phyloP scores from a whole-genome alignment of 1,140 invertebrate genomes.

The Zaprionus ghesquierei region DNA sequence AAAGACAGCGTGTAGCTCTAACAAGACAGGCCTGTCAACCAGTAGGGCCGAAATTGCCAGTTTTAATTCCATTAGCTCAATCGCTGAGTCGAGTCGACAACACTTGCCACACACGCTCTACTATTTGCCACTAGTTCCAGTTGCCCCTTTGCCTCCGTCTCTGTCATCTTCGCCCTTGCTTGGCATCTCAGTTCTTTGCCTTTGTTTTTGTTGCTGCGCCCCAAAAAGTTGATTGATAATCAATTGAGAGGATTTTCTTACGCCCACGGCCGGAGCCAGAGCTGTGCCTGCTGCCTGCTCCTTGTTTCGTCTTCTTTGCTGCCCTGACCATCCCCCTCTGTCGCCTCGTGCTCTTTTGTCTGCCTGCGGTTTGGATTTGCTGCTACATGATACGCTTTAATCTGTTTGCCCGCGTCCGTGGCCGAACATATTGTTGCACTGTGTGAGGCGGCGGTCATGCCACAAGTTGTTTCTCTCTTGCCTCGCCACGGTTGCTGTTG shows the following conservation, averaged over 20 bases:
- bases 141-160: slow-evolving; percentile 5
- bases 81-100: slow-evolving; percentile 20
- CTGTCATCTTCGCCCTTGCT: too few relatives aligned
- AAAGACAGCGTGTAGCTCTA: slow-evolving; percentile 7
- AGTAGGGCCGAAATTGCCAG: slow-evolving; percentile 67
- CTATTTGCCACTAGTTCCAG: not conserved
- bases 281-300: not conserved
- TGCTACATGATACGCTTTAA: slow-evolving; percentile 79
- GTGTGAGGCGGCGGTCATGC: slow-evolving; percentile 43
- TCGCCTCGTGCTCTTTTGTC: slow-evolving; percentile 38
- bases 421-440: slow-evolving; percentile 59
- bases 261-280: slow-evolving; percentile 10
- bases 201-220: slow-evolving; percentile 19
- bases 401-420: slow-evolving; percentile 44
- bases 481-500: slow-evolving; percentile 9
- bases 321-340: not conserved
- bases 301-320: not conserved
- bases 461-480: slow-evolving; percentile 56
- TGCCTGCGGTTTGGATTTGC: slow-evolving; percentile 74
- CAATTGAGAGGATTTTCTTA: slow-evolving; percentile 78
- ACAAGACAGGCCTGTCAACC: slow-evolving; percentile 56
- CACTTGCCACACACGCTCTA: not conserved
- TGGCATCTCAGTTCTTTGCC: not conserved
- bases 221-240: slow-evolving; percentile 81
- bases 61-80: slow-evolving; percentile 77